Evolutionary conservation across 2,113 vertebrate species (phyloP), one percentile per base, ranked within the genome.

Genomic region (Gopherus flavomarginatus): DNA sequence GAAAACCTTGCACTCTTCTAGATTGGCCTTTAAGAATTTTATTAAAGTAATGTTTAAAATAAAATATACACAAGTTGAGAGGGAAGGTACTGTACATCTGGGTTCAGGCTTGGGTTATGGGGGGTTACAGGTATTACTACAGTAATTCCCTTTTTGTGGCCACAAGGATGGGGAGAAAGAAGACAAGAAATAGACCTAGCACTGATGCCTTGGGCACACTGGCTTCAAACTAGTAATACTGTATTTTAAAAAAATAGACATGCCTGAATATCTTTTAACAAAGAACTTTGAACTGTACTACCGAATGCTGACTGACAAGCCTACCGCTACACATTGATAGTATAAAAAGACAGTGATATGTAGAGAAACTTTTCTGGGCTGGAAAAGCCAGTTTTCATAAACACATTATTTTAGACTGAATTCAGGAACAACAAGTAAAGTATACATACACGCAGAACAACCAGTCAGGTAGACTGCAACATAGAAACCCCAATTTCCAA

Each of bases 231-330:
- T 78, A 79, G n/a, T 17, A 91, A 85, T 7, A 85, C 83, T 81
- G 21, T 47, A 50, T 69, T 87, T 50, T 91, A 56, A 91, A 47
- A 80, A 72, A 87, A n/a, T 8, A 84, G 38, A 75, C 72, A 49
- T 86, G 77, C 96, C 87, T 89, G 65, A 69, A 88, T 82, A 85
- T 90, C 86, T 95, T 90, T 83, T 95, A 93, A 87, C 81, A 87
- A 85, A 91, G 92, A 86, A 57, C 10, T 94, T 29, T n/a, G 52
- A 93, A 83, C 79, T 65, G 86, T 93, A 96, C 42, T 81, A 86
- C 38, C 92, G 42, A 87, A 86, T 85, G 57, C 81, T 75, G 88
- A 75, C 85, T 79, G 0, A 90, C 87, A 86, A 93, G 81, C 52
- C 42, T 14, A 26, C 77, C 92, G 87, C 86, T 89, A 49, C 85